A percentile compares a stretch with the other conserved stretches of the same genome.
Evolutionary conservation across 2,888 invertebrate species (phyloP).

Genomic region (Cheilosia soror): DNA sequence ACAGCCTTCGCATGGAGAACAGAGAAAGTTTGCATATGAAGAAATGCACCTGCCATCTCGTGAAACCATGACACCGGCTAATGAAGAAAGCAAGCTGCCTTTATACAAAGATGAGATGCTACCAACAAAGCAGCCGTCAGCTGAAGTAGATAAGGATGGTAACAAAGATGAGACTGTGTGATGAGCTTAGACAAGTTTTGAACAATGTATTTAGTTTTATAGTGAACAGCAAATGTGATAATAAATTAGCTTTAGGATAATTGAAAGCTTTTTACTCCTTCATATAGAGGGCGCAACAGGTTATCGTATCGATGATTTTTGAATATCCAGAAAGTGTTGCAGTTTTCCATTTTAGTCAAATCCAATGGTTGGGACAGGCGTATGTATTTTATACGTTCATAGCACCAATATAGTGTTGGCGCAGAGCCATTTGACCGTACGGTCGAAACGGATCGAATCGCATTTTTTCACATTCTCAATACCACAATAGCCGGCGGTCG

Average conservation of each 20-base stretch:
- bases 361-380: too few species aligned
- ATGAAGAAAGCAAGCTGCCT: not conserved
- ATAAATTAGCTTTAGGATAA: constrained; percentile 45
- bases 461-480: too few species aligned
- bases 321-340: too few species aligned
- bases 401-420: too few species aligned
- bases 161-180: constrained; percentile 10
- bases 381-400: too few species aligned
- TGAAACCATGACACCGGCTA: not conserved
- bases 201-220: constrained; percentile 3
- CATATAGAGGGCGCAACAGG: too few species aligned
- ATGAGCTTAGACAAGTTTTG: not conserved
- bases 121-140: not conserved
- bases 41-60: not conserved
- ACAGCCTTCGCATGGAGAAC: not conserved
- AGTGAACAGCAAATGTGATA: constrained; percentile 38
- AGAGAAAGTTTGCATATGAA: not conserved
- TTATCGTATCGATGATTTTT: too few species aligned
- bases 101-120: not conserved
- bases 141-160: not conserved
- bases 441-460: too few species aligned
- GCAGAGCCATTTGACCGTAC: too few species aligned
- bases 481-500: too few species aligned
- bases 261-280: not conserved
- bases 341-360: too few species aligned